Base-by-base conservation (phyloP, 2,888 invertebrate species). In the Diarsia dahlii region DNA sequence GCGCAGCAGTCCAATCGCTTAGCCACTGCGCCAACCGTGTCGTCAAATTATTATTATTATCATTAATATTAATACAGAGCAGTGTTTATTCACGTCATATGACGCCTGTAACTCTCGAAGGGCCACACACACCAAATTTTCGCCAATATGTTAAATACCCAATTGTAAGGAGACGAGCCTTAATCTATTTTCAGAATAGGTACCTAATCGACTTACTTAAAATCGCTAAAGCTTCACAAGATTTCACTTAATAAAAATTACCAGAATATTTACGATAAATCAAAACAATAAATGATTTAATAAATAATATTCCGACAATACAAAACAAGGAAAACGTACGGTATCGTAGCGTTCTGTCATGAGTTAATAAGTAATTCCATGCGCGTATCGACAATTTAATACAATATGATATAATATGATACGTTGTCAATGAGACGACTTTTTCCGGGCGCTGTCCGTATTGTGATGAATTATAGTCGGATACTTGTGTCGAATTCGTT, bases 331-430 rank as follows among this genome's bases (percentile, higher is more conserved):
- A 67, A 18, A 63, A 28, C 39, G 12, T 6, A 9, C n/a, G 13
- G 20, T 48, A 34, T 13, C 9, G 46, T 3, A 18, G 8, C 9
- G 20, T 28, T 2, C 39, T 62, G 15, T 34, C 23, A 15, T 18
- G 10, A 28, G 48, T 63, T 54, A 39, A 20, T 62, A 48, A 54
- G 45, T 74, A n/a, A 39, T 63, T 66, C 10, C 45, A 60, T 45
- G 15, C n/a, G n/a, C 52, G 76, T 34, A 60, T 46, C 34, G 74
- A 34, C 60, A 34, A n/a, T n/a, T n/a, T n/a, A n/a, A 60, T 60
- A 52, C 20, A 18, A 18, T 9, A 74, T 28, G 28, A 28, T n/a
- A n/a, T 45, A n/a, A 39, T 39, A 34, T 46, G 45, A 46, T 52
- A 45, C 45, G 8, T 65, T 34, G 50, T 60, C 45, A 45, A 15